Base-by-base conservation (phyloP, 2,888 invertebrate species). In the Caenorhabditis zanzibari region DNA sequence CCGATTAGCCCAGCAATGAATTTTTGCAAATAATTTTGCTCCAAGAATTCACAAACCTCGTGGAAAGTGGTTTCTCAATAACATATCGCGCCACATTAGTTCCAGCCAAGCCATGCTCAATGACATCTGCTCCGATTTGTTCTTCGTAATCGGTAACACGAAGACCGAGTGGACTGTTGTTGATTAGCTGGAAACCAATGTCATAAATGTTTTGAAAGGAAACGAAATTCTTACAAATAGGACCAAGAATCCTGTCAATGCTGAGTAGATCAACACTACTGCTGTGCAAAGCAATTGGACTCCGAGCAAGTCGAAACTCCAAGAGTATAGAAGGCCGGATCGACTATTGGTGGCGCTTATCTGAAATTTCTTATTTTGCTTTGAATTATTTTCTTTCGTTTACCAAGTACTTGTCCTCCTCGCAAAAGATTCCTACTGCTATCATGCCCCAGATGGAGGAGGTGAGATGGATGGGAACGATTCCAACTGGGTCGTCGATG, bases 401-500 rank as follows among this genome's bases (percentile, higher is more conserved):
- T 59, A 88, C 92, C 89, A 86, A 89, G 89, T 77, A 92, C 26
- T 84, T 84, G 59, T 89, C 89, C 49, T 86, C 75, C n/a, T 91
- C 90, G 7, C 90, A 92, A 81, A 93, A 93, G 10, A 93, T 86
- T 1, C 93, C 93, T 1, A 93, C 93, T 0, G 92, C 89, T 2
- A 93, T 63, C 92, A 93, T 90, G 10, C 93, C 93, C 93, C 90
- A 90, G 28, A 90, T 87, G 14, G 88, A 89, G 6, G 86, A 86
- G 0, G 88, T 88, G 69, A 88, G 61, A 79, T 90, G 90, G 24
- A 90, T 89, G 26, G 90, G 90, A 2, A 90, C 89, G 47, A 90
- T 88, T 5, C 90, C 90, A 6, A 90, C 90, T 1, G 90, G 89
- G 47, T 90, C 89, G 64, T 88, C 88, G 38, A 88, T 86, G n/a